Conservation (phyloP, 2,797 vertebrate species). For the Phalanger gymnotis region DNA sequence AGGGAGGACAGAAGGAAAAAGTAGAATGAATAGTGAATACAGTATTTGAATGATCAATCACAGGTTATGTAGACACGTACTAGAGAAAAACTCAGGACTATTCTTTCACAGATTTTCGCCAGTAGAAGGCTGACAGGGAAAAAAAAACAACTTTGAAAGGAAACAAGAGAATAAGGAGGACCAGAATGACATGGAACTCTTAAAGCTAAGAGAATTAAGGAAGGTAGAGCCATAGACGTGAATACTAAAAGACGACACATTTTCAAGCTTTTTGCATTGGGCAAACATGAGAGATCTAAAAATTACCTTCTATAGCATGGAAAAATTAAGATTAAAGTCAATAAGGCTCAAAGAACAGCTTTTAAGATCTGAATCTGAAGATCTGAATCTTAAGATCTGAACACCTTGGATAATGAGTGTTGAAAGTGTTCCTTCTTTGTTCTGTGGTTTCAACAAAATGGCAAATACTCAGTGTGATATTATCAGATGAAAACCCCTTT, state of each 20-base stretch:
- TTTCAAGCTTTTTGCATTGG: neutral
- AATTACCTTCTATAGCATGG: neutral
- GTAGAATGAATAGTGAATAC: neutral
- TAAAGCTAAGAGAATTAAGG: neutral
- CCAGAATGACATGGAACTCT: neutral
- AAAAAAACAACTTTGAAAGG: neutral
- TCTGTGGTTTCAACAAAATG: neutral
- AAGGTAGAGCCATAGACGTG: accelerated
- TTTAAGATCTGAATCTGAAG: neutral
- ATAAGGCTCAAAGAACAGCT: neutral
- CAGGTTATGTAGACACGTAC: accelerated
- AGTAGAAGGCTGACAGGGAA: neutral
- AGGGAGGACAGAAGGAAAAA: neutral
- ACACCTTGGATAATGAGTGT: neutral
- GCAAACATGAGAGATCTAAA: neutral
- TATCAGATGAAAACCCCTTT: neutral
- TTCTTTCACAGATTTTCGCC: too few species aligned
- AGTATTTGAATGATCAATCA: neutral
- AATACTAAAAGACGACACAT: accelerated
- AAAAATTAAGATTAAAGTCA: slow-evolving; percentile 12
- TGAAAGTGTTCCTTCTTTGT: neutral
- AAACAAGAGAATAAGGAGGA: neutral
- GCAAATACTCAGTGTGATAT: neutral
- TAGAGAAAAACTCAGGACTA: neutral
- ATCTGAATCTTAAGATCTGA: neutral